Evolutionary conservation across 2,797 vertebrate genomes (phyloP), one percentile per base, ranked within the genome.

Genomic region (Syngnathus rostellatus): DNA sequence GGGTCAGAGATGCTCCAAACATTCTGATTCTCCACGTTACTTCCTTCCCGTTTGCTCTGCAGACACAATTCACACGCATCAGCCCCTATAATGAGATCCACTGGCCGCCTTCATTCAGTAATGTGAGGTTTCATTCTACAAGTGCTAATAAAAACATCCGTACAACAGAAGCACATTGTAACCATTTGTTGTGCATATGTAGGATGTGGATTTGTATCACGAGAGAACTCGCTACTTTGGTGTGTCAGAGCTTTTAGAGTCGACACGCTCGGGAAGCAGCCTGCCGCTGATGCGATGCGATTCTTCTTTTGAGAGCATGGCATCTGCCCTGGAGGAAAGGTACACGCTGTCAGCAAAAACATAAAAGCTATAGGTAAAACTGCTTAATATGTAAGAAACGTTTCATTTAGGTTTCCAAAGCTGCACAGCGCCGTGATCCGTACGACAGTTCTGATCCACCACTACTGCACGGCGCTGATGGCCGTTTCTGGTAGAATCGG

Each of bases 1-100:
- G 94, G 81, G 91, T 98, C 85, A 91, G 89, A 85, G 96, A 99
- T 59, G 92, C 95, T 0, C 82, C 94, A 50, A 98, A 99, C 87
- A 94, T 99, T 70, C 84, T 99, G 77, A 94, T 91, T 0, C 94
- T 99, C 14, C 96, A 98, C 0, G 96, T 98, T 78, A 99, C 96
- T 9, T 98, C 97, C 51, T 97, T 96, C 86, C 97, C 97, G 0
- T 99, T 97, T 0, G 89, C 94, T 0, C 90, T 99, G 68, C 96
- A 99, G 89, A 99, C 97, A 0, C 96, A 96, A 74, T 91, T 88
- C 69, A 98, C 95, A 1, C 94, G 92, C 23, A 91, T 99, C 87
- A 99, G 97, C 80, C 97, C 97, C 8, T 99, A 99, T 89, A 99
- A 99, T 17, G 97, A 98, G 90, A 93, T 99, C 86, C 95, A 99